phyloP scores from a whole-genome alignment of 2,888 invertebrate species.

The Microctonus brassicae region DNA sequence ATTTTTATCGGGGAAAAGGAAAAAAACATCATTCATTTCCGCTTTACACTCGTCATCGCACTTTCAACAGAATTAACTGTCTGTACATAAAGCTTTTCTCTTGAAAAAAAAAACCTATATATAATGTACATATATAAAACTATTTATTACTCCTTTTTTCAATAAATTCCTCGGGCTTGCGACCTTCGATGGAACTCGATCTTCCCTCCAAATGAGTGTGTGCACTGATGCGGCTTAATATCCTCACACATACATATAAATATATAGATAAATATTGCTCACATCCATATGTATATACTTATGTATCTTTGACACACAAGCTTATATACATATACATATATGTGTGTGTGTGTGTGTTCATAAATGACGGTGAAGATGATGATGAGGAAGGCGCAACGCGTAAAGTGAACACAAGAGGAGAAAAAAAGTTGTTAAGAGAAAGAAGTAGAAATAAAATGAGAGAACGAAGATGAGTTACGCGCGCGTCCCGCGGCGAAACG shows the following conservation, averaged over 20 bases:
- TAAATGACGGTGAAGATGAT: conserved; percentile 13
- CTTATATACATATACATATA: not conserved
- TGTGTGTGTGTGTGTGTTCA: not conserved
- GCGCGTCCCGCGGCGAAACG: conserved; percentile 44
- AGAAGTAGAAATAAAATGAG: not conserved
- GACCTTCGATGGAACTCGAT: conserved; percentile 53
- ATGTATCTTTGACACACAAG: no score
- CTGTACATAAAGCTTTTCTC: no score
- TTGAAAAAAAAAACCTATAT: not conserved
- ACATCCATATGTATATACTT: not conserved
- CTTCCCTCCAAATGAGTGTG: conserved; percentile 48
- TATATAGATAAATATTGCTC: not conserved
- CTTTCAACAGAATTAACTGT: not conserved
- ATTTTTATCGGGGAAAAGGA: conserved; percentile 53
- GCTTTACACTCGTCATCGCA: not conserved
- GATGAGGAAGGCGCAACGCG: conserved; percentile 27
- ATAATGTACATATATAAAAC: not conserved
- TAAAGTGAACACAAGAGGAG: conserved; percentile 7
- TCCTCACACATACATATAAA: conserved; percentile 23
- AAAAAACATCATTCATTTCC: conserved; percentile 31
- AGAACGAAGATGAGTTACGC: conserved; percentile 24
- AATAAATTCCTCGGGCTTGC: conserved; percentile 27
- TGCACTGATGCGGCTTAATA: conserved; percentile 38
- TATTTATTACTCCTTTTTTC: not conserved
- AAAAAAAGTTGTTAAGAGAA: not conserved